Conservation (phyloP, 2,113 vertebrate species). For the Podarcis cretensis region DNA sequence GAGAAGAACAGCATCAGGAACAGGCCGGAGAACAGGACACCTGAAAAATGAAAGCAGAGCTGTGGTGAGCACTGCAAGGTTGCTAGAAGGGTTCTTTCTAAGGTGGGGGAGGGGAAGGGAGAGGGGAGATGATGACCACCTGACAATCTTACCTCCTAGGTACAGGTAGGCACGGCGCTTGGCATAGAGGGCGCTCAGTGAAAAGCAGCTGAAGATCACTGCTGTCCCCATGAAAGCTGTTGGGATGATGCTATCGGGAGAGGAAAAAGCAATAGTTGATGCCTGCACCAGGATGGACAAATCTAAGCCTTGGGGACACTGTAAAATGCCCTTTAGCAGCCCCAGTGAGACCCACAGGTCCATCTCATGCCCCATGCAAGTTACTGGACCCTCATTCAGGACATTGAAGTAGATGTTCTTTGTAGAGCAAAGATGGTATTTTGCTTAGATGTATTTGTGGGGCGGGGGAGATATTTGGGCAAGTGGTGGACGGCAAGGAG, state of each 20-base stretch:
- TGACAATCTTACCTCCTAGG: conserved; percentile 83
- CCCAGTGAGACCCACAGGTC: background rate
- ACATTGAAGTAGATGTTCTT: background rate
- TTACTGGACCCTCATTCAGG: background rate
- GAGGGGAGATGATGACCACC: accelerated
- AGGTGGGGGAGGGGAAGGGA: too few species aligned
- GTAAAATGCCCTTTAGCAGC: background rate
- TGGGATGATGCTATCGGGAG: conserved; percentile 85
- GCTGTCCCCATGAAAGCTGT: conserved; percentile 94
- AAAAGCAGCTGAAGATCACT: conserved; percentile 91
- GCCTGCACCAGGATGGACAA: accelerated
- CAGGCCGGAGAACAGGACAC: conserved; percentile 89
- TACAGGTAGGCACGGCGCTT: conserved; percentile 93
- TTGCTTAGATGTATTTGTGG: background rate
- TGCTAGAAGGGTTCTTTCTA: too few species aligned
- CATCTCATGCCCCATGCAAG: background rate
- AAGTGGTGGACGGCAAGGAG: background rate
- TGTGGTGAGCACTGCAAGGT: background rate
- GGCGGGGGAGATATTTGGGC: background rate
- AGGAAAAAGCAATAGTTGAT: background rate
- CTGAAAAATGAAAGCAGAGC: conserved; percentile 61
- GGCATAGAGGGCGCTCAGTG: conserved; percentile 92
- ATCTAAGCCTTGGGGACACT: too few species aligned
- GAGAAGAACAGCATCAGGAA: conserved; percentile 87
- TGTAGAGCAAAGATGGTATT: background rate